Percentiles rank a stretch among this genome's conserved stretches.
phyloP scores from a whole-genome alignment of 2,888 invertebrate genomes.

The Meliscaeva auricollis region DNA sequence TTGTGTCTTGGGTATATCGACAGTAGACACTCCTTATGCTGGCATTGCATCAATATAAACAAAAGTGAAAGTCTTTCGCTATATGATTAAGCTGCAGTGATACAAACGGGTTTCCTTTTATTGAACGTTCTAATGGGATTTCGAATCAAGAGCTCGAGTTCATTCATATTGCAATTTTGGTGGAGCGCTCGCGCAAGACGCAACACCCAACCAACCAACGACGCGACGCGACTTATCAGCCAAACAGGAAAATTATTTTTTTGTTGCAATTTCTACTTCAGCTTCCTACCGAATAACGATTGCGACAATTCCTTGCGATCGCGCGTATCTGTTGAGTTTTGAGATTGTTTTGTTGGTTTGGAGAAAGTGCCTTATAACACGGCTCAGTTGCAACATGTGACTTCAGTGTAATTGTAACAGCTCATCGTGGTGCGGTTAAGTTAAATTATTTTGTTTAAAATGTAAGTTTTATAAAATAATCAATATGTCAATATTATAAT shows the following conservation, averaged over 20 bases:
- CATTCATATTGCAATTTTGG: conserved; percentile 14
- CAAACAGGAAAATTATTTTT: conserved; percentile 39
- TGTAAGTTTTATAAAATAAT: conserved; percentile 16
- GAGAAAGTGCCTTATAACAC: conserved; percentile 77
- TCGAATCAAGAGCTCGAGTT: conserved; percentile 20
- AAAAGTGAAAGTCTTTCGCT: conserved; percentile 58
- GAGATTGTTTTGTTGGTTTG: conserved; percentile 38
- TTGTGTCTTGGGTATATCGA: conserved; percentile 8
- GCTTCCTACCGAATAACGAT: conserved; percentile 5
- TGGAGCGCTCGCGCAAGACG: not conserved
- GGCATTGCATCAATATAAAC: conserved; percentile 3
- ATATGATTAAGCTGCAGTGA: not conserved
- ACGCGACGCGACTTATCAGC: not conserved
- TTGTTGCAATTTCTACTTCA: conserved; percentile 25
- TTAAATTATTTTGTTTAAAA: conserved; percentile 39
- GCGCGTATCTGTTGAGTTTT: conserved; percentile 6
- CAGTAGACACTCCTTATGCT: conserved; percentile 30
- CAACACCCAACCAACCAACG: conserved; percentile 2
- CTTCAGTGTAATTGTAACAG: conserved; percentile 75
- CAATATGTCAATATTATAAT: conserved; percentile 4
- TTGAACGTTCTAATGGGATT: conserved; percentile 47
- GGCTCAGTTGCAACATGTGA: conserved; percentile 63
- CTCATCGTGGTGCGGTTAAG: conserved; percentile 48
- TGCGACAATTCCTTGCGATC: conserved; percentile 32
- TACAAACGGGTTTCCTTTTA: conserved; percentile 34